These are phyloP conservation scores for Muscicapa adusta DNA, from an alignment of 2,113 vertebrate genomes.

Conservation along the genomic window DNA sequence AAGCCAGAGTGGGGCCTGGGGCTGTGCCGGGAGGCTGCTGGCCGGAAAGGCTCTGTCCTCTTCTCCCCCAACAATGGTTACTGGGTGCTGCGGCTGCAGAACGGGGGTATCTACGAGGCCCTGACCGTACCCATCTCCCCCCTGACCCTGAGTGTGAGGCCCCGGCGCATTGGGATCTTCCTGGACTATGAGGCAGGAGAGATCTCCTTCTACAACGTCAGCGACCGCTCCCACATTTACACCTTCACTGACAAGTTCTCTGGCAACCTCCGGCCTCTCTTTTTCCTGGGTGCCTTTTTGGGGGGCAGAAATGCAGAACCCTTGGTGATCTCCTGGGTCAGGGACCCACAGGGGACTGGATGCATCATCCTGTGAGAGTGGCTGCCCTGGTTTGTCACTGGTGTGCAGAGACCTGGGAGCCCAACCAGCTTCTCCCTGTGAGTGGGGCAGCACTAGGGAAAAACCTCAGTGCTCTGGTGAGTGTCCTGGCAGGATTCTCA, in stretches of 20 bases:
- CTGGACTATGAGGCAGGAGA: conserved; percentile 81
- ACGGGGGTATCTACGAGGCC: conserved; percentile 72
- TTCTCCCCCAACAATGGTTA: conserved; percentile 82
- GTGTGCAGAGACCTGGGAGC: not conserved
- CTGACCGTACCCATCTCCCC: conserved; percentile 67
- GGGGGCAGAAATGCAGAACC: conserved; percentile 76
- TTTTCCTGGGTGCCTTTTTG: conserved; percentile 76
- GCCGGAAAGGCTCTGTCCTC: conserved; percentile 76
- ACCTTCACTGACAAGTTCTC: conserved; percentile 81
- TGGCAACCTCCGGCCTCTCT: conserved; percentile 80
- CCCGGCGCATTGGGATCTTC: conserved; percentile 75
- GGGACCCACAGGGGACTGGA: not conserved
- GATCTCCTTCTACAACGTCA: conserved; percentile 82
- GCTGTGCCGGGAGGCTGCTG: conserved; percentile 74
- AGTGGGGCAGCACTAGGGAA: not conserved
- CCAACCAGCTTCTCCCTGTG: rapidly evolving
- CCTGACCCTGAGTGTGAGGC: conserved; percentile 56
- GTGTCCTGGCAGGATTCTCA: rapidly evolving
- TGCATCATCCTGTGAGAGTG: not conserved
- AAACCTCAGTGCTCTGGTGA: not conserved
- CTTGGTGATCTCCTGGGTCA: conserved; percentile 63
- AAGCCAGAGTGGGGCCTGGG: conserved; percentile 85
- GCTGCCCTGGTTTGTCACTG: not conserved
- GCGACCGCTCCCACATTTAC: conserved; percentile 75
- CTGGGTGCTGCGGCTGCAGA: conserved; percentile 82